Conservation (phyloP, 2,113 vertebrate species). For the Podilymbus podiceps region DNA sequence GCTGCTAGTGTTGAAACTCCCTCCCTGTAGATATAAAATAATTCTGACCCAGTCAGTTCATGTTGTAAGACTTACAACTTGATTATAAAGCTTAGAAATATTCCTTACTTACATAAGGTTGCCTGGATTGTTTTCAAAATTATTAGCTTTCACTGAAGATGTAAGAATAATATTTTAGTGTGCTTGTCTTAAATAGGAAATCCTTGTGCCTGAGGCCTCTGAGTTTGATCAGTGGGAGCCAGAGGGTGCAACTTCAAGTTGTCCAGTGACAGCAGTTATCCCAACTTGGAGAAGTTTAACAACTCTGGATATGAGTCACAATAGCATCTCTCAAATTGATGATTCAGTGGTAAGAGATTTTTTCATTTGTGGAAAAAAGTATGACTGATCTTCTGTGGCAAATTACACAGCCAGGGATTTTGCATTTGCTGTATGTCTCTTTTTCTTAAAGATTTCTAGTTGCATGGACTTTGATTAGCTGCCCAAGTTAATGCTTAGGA, state of each 20-base stretch:
- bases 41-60: neutral
- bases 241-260: slow-evolving; percentile 79
- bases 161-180: neutral
- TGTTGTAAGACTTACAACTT: neutral
- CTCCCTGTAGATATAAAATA: neutral
- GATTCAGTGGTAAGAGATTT: slow-evolving; percentile 86
- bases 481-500: neutral
- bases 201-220: slow-evolving; percentile 89
- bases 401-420: neutral
- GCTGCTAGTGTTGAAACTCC: neutral
- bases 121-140: slow-evolving; percentile 34
- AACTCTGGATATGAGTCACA: slow-evolving; percentile 95
- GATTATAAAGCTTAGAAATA: slow-evolving; percentile 22
- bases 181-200: slow-evolving; percentile 75
- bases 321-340: slow-evolving; percentile 86
- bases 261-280: slow-evolving; percentile 88
- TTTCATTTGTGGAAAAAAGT: neutral
- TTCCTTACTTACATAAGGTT: neutral
- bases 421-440: neutral
- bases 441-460: neutral
- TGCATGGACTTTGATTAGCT: neutral
- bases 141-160: neutral
- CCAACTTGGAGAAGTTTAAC: slow-evolving; percentile 90
- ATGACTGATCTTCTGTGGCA: neutral
- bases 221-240: slow-evolving; percentile 96